Percentiles rank a stretch among this genome's conserved stretches.
phyloP scores from a whole-genome alignment of 1,140 invertebrate genomes.

The Littorina saxatilis region DNA sequence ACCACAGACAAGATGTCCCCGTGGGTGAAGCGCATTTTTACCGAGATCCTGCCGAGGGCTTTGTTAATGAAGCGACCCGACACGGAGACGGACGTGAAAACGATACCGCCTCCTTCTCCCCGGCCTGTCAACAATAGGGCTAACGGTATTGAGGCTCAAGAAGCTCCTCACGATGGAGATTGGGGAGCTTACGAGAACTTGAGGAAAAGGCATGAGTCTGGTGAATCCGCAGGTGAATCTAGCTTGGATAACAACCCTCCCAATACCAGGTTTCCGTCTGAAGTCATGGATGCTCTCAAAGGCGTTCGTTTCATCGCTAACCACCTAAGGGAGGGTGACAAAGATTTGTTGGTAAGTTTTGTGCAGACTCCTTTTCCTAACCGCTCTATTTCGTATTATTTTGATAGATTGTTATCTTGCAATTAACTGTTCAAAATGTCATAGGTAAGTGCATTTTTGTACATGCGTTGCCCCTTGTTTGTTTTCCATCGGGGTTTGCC shows the following conservation, averaged over 20 bases:
- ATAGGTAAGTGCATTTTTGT: too few relatives aligned
- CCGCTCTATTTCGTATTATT: too few relatives aligned
- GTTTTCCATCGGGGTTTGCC: too few relatives aligned
- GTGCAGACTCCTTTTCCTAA: too few relatives aligned
- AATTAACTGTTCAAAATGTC: too few relatives aligned
- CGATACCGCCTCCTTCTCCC: neutral
- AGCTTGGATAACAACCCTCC: conserved; percentile 20
- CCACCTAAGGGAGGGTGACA: conserved; percentile 85
- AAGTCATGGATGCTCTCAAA: conserved; percentile 91
- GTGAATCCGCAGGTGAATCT: neutral
- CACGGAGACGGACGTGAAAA: conserved; percentile 1
- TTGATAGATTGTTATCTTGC: too few relatives aligned
- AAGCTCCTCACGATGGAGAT: conserved; percentile 75
- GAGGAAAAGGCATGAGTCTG: conserved; percentile 28
- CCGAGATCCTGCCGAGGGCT: conserved; percentile 73
- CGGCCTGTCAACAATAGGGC: conserved; percentile 13
- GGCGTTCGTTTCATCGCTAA: conserved; percentile 97
- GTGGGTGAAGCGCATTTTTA: conserved; percentile 73
- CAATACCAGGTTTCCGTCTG: conserved; percentile 76
- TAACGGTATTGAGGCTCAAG: conserved; percentile 86
- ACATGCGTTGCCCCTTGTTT: too few relatives aligned
- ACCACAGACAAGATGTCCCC: conserved; percentile 75
- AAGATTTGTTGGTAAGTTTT: conserved; percentile 61
- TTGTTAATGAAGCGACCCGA: conserved; percentile 73
- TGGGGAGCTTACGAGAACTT: conserved; percentile 42